Evolutionary conservation across 2,888 invertebrate genomes (phyloP).

Genomic region (Volucella inanis): DNA sequence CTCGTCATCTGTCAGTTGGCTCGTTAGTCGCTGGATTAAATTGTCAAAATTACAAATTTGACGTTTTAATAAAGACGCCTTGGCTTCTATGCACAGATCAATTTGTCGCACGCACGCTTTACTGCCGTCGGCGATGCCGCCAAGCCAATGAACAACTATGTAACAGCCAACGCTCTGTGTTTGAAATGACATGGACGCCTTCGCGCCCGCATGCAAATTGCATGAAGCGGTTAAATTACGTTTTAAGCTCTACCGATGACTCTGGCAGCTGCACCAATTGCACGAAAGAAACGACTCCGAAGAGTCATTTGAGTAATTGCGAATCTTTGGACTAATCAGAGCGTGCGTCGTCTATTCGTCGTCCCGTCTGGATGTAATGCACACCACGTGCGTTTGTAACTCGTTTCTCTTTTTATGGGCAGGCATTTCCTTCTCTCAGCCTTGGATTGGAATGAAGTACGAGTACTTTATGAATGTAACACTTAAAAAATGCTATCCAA

Average conservation of each 20-base stretch:
- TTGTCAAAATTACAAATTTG: conserved; percentile 70
- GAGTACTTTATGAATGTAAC: conserved; percentile 21
- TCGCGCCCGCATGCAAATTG: conserved; percentile 58
- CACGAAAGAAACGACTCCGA: conserved; percentile 23
- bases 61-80: conserved; percentile 68
- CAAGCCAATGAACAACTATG: neutral
- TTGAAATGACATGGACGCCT: conserved; percentile 30
- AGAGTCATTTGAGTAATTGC: conserved; percentile 63
- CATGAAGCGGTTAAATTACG: conserved; percentile 59
- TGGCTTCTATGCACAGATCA: conserved; percentile 43
- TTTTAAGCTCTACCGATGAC: conserved; percentile 49
- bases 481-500: no score
- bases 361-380: conserved; percentile 48
- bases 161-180: neutral
- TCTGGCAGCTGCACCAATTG: conserved; percentile 32
- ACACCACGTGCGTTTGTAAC: conserved; percentile 68
- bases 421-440: conserved; percentile 52
- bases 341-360: conserved; percentile 43
- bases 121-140: neutral
- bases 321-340: conserved; percentile 65
- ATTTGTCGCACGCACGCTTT: conserved; percentile 67
- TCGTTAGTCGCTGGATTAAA: conserved; percentile 59
- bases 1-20: conserved; percentile 52
- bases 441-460: conserved; percentile 3
- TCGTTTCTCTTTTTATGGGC: conserved; percentile 25